Percentiles rank a stretch among this genome's conserved stretches.
Evolutionary conservation across 2,888 invertebrate species (phyloP).

Genomic region (Dynastes hyllus): DNA sequence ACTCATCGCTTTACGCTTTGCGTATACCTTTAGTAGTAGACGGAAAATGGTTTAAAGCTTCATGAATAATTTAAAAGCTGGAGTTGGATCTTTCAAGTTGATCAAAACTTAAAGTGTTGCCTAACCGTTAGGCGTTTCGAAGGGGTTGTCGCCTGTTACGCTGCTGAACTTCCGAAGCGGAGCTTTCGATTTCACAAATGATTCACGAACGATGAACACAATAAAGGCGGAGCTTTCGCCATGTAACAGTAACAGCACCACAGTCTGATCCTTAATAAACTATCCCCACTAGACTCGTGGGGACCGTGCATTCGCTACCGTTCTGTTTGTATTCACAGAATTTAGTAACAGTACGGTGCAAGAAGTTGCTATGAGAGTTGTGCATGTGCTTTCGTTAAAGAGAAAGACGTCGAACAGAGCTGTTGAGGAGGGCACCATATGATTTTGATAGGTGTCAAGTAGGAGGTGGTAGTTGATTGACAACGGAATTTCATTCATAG

Average conservation of each 20-base stretch:
- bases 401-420: constrained; percentile 10
- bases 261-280: constrained; percentile 39
- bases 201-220: constrained; percentile 42
- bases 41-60: neutral
- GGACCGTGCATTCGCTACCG: constrained; percentile 33
- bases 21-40: too few relatives aligned
- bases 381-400: constrained; percentile 35
- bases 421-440: constrained; percentile 19
- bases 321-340: constrained; percentile 38
- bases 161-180: neutral
- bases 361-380: constrained; percentile 36
- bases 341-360: constrained; percentile 36
- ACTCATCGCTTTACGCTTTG: too few relatives aligned
- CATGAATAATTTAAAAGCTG: constrained; percentile 14
- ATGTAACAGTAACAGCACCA: constrained; percentile 36
- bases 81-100: neutral
- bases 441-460: constrained; percentile 41
- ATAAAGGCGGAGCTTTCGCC: constrained; percentile 49
- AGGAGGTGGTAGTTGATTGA: constrained; percentile 15
- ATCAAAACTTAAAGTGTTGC: constrained; percentile 3
- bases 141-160: constrained; percentile 13
- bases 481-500: constrained; percentile 22
- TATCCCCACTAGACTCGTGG: constrained; percentile 39
- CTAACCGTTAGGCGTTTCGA: constrained; percentile 13
- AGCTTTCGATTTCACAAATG: constrained; percentile 47